Percentiles rank a stretch among this genome's conserved stretches.
phyloP scores from a whole-genome alignment of 1,140 invertebrate species.

The Galendromus occidentalis region DNA sequence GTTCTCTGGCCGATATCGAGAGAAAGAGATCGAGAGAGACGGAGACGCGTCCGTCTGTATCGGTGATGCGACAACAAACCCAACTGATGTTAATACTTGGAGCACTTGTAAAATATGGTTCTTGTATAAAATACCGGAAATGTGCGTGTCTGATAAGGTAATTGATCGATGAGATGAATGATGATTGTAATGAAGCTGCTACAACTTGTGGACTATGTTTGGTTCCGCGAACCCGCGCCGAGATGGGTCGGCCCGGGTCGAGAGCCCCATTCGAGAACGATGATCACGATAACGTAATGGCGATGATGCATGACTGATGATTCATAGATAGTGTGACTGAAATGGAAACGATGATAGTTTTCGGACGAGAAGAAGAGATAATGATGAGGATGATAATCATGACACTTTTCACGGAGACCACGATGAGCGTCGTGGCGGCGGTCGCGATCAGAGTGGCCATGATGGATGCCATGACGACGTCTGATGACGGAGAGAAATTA shows the following conservation, averaged over 20 bases:
- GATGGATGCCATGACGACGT: neutral
- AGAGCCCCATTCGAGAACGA: neutral
- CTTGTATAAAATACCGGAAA: neutral
- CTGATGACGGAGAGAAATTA: neutral
- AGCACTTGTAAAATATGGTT: constrained; percentile 10
- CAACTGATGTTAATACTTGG: constrained; percentile 10
- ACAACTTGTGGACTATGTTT: too few species aligned
- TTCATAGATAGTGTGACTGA: too few species aligned
- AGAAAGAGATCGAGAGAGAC: neutral
- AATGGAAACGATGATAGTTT: too few species aligned
- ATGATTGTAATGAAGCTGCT: too few species aligned
- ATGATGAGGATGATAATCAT: neutral
- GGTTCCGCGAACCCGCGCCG: too few species aligned
- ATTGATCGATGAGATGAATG: too few species aligned
- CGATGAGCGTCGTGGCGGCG: neutral
- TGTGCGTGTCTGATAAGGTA: too few species aligned
- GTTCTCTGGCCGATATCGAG: neutral
- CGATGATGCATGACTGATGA: neutral
- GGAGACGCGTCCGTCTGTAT: neutral
- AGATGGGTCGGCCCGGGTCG: too few species aligned
- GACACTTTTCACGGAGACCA: neutral
- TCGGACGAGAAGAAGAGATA: neutral
- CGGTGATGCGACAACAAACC: neutral
- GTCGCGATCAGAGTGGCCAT: neutral
- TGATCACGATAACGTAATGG: neutral